These are phyloP conservation scores for Cetoscarus ocellatus DNA, from an alignment of 2,797 vertebrate species.

Conservation along the genomic window DNA sequence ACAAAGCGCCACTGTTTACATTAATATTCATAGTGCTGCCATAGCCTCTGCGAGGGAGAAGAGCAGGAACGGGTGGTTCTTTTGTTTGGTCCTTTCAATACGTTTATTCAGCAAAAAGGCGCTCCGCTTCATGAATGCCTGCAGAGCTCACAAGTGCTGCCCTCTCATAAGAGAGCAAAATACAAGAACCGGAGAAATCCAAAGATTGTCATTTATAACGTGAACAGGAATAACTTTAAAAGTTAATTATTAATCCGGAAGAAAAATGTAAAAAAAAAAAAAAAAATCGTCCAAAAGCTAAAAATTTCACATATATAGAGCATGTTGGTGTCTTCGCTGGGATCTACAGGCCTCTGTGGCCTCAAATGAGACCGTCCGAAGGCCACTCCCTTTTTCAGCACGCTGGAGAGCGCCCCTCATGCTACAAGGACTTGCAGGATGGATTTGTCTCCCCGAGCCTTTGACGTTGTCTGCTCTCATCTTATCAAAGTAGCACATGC, in stretches of 20 bases:
- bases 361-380: constrained; percentile 61
- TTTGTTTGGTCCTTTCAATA: constrained; percentile 89
- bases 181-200: constrained; percentile 1
- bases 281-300: too few relatives aligned
- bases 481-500: constrained; percentile 61
- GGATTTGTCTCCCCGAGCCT: constrained; percentile 53
- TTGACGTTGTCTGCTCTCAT: constrained; percentile 64
- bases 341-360: constrained; percentile 53
- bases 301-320: neutral
- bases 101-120: constrained; percentile 90
- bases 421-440: constrained; percentile 57
- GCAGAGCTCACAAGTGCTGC: constrained; percentile 77
- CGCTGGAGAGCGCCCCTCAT: constrained; percentile 84
- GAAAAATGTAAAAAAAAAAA: too few relatives aligned
- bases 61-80: constrained; percentile 91
- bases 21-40: constrained; percentile 91
- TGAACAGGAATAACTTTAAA: too few relatives aligned
- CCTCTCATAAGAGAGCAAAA: constrained; percentile 38
- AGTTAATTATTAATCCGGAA: too few relatives aligned
- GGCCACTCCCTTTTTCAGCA: constrained; percentile 87
- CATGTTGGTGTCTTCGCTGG: constrained; percentile 10
- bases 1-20: constrained; percentile 91
- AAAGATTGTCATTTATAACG: neutral
- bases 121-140: constrained; percentile 81
- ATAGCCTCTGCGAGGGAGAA: constrained; percentile 84